Evolutionary conservation across 2,113 vertebrate species (phyloP), one percentile per base, ranked within the genome.

Genomic region (Phrynosoma blainvillii): DNA sequence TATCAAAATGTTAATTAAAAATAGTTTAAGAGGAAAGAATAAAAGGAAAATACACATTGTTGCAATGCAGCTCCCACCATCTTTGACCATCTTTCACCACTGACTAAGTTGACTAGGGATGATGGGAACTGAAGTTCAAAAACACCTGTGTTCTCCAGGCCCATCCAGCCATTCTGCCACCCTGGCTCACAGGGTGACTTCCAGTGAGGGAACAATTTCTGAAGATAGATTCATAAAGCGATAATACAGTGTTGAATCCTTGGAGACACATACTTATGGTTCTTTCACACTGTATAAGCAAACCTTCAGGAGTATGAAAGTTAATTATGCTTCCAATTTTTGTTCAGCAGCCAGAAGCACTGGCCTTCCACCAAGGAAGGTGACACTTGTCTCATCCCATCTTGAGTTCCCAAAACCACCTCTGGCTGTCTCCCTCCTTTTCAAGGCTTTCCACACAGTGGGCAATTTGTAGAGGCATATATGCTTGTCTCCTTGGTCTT

Each of bases 381-480:
- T 32, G 4, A 59, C 21, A 5, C 52, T 18, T 73, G 42, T 30
- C 20, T 16, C 25, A 27, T 68, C 20, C 59, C 36, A 68, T 10
- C 82, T 83, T 70, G 40, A 11, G 8, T 7, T 83, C n/a, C 9
- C 52, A 8, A n/a, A 74, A 54, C 54, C 54, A 14, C 10, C 1
- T 6, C 5, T 23, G 40, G 23, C 32, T 5, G 20, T 85, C n/a
- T 59, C 16, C 1, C 21, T 89, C 16, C 85, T 93, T 89, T 85
- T 75, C 84, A 83, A 54, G 84, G 88, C 0, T 84, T 85, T 47
- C 0, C 9, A 1, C 0, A 11, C 21, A 3, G 13, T 77, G 0
- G 82, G 4, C 47, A 85, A 2, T 40, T 80, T 66, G 90, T 89
- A 70, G 2, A 88, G 82, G 47, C n/a, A 74, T 88, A 1, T n/a